A percentile compares a stretch with the other conserved stretches of the same genome.
These are phyloP conservation scores for Elegia similella DNA, from an alignment of 2,888 invertebrate genomes.

Conservation along the genomic window DNA sequence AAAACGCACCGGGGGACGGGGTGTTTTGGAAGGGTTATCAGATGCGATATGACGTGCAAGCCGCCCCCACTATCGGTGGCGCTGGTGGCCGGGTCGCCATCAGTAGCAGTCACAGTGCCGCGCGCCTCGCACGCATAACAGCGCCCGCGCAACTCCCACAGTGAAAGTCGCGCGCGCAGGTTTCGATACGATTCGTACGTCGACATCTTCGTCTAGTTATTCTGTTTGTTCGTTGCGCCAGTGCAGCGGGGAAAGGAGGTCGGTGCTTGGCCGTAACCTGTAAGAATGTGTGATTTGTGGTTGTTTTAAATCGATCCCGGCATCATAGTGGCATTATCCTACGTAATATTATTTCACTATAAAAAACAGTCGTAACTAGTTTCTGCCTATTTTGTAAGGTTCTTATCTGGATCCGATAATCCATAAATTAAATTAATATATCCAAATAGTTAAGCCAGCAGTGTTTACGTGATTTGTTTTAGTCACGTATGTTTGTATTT, in stretches of 20 bases:
- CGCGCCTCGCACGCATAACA: constrained; percentile 62
- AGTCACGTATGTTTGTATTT: constrained; percentile 16
- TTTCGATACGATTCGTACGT: constrained; percentile 68
- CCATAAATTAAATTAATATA: constrained; percentile 8
- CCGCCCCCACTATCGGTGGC: constrained; percentile 48
- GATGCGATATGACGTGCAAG: constrained; percentile 41
- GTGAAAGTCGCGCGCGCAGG: constrained; percentile 77
- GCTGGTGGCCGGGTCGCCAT: constrained; percentile 34
- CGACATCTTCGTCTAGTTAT: constrained; percentile 76
- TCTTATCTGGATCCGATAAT: constrained; percentile 7
- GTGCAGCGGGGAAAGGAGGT: constrained; percentile 79
- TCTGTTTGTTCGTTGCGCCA: constrained; percentile 77
- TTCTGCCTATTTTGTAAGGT: neutral
- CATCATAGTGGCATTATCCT: constrained; percentile 59
- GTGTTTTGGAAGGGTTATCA: constrained; percentile 55
- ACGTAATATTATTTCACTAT: constrained; percentile 9
- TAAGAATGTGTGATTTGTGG: constrained; percentile 63
- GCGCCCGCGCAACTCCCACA: constrained; percentile 54
- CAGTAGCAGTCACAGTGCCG: constrained; percentile 68
- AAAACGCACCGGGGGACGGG: constrained; percentile 41
- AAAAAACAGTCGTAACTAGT: constrained; percentile 9
- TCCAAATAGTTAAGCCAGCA: constrained; percentile 10
- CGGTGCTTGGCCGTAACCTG: constrained; percentile 62
- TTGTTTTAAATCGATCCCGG: constrained; percentile 45
- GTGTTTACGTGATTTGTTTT: constrained; percentile 18